These are phyloP conservation scores for Arvicanthis niloticus DNA, from an alignment of 2,113 vertebrate genomes.

Conservation along the genomic window DNA sequence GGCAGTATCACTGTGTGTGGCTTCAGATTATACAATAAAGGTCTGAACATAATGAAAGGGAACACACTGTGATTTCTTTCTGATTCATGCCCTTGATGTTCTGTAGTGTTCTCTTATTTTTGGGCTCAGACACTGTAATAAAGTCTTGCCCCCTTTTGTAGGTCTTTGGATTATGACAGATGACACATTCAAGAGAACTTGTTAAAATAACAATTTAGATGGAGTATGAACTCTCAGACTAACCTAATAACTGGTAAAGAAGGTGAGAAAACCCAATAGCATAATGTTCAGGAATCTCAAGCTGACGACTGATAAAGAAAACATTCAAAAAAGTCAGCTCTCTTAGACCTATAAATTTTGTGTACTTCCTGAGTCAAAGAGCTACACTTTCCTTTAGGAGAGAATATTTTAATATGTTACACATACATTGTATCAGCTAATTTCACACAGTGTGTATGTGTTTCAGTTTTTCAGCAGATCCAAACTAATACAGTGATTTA, in stretches of 20 bases:
- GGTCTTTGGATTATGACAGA: not conserved
- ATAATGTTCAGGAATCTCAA: not conserved
- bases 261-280: too few species aligned
- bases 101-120: not conserved
- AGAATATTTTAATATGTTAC: not conserved
- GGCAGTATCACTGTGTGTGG: not conserved
- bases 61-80: not conserved
- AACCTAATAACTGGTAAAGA: not conserved
- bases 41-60: not conserved
- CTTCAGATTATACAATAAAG: not conserved
- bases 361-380: not conserved
- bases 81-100: not conserved
- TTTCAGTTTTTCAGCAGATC: not conserved
- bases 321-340: not conserved
- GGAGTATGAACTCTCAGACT: not conserved
- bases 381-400: not conserved
- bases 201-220: not conserved
- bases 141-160: accelerated
- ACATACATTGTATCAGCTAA: not conserved
- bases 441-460: not conserved
- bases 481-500: not conserved
- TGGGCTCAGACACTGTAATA: not conserved
- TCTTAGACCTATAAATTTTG: not conserved
- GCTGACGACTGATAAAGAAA: not conserved
- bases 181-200: not conserved